Evolutionary conservation across 2,113 vertebrate species (phyloP).

Genomic region (Rhinichthys klamathensis): DNA sequence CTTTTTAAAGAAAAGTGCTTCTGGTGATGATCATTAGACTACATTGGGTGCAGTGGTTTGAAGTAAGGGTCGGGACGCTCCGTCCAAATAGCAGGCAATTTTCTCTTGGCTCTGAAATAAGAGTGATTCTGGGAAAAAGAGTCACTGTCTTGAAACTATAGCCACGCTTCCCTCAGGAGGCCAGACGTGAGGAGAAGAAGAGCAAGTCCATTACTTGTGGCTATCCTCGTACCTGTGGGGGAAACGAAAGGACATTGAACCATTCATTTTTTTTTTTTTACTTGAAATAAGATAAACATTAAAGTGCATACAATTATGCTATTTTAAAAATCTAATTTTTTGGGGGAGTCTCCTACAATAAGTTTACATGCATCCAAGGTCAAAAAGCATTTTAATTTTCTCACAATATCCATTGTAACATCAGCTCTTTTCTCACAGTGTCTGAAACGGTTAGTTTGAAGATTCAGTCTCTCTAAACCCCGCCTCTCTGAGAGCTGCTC

Average conservation of each 20-base stretch:
- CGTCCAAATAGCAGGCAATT: slow-evolving; percentile 85
- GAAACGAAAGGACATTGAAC: slow-evolving; percentile 75
- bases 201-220: slow-evolving; percentile 89
- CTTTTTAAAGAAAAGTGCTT: slow-evolving; percentile 79
- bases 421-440: no score
- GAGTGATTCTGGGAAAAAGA: slow-evolving; percentile 77
- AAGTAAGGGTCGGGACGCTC: slow-evolving; percentile 73
- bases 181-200: slow-evolving; percentile 87
- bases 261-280: no score
- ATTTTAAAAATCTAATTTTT: no score
- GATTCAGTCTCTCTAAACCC: no score
- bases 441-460: no score
- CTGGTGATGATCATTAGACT: slow-evolving; percentile 84
- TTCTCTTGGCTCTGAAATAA: slow-evolving; percentile 90
- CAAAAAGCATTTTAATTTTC: no score
- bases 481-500: no score
- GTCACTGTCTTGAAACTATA: slow-evolving; percentile 78
- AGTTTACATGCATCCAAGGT: no score
- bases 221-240: slow-evolving; percentile 93
- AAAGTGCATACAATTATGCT: no score
- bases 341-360: no score
- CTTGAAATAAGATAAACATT: no score
- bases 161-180: slow-evolving; percentile 90
- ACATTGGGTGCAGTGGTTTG: slow-evolving; percentile 82
- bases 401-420: no score